Evolutionary conservation across 2,113 vertebrate genomes (phyloP), one percentile per base, ranked within the genome.

Genomic region (Myotis davidii): DNA sequence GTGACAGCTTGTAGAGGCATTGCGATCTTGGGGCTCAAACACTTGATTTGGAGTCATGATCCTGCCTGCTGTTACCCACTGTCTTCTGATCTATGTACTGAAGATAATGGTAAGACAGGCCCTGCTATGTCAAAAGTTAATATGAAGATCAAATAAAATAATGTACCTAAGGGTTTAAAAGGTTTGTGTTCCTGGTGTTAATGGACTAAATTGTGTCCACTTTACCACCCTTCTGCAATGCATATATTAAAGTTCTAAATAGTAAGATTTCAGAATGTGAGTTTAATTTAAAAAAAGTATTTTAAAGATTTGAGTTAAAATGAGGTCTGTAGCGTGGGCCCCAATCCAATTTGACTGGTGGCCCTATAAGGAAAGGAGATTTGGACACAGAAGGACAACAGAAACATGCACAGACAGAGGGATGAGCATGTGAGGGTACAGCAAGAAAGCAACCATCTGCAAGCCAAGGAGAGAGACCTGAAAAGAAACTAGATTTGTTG

Each of bases 261-360:
- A 5, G 59, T 42, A 59, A 1, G 29, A 64, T 34, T 48, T 88
- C 20, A 56, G 23, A 81, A 77, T 69, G n/a, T 85, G 84, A 45
- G n/a, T n/a, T 14, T 56, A 70, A 85, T 69, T 67, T 32, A 25
- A 90, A 74, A 52, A 52, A 25, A 56, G 6, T 20, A 21, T 50
- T 70, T 85, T 81, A 94, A 92, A 89, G 61, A 69, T 25, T 25
- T 88, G 27, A 81, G 29, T 72, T 73, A 79, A 83, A 73, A 83
- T 78, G 32, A 82, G 69, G 9, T 82, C 11, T 48, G 77, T 45
- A 42, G 56, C 7, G 32, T 67, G 25, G 59, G 6, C 9, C 25
- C 9, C 70, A 21, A 76, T 76, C 9, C 52, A 73, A 3, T 56
- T 13, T 18, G 14, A 74, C 52, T 13, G 27, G 9, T 93, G 5